A percentile compares a stretch with the other conserved stretches of the same genome.
phyloP scores from a whole-genome alignment of 2,113 vertebrate species.

The Nerophis ophidion region DNA sequence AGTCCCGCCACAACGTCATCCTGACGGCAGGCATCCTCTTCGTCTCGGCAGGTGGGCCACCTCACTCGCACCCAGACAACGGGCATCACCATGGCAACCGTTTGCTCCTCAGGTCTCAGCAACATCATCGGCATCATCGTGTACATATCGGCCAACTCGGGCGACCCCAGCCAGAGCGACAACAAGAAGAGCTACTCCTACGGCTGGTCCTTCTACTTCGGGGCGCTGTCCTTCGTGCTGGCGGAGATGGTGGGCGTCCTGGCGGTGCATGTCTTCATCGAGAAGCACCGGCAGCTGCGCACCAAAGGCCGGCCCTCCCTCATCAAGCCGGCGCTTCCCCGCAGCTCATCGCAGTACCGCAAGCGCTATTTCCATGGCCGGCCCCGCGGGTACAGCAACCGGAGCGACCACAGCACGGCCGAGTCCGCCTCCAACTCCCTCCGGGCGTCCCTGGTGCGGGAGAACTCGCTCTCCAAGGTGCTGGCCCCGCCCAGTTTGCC shows the following conservation, averaged over 20 bases:
- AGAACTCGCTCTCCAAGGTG: slow-evolving; percentile 43
- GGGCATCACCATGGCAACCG: not conserved
- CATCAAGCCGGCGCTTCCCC: slow-evolving; percentile 45
- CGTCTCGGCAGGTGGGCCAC: slow-evolving; percentile 69
- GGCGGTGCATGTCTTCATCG: slow-evolving; percentile 95
- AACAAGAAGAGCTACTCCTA: slow-evolving; percentile 98
- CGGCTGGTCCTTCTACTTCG: slow-evolving; percentile 98
- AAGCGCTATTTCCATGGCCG: slow-evolving; percentile 54
- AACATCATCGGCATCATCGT: slow-evolving; percentile 99
- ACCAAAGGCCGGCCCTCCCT: slow-evolving; percentile 62
- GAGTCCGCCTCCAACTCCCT: slow-evolving; percentile 39
- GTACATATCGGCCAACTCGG: slow-evolving; percentile 94
- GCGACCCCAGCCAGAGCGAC: slow-evolving; percentile 92
- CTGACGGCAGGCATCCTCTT: slow-evolving; percentile 74
- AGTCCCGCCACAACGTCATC: slow-evolving; percentile 88
- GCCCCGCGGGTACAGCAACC: slow-evolving; percentile 53
- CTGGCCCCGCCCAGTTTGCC: slow-evolving; percentile 27
- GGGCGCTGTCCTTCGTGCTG: slow-evolving; percentile 94
- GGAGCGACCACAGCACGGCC: slow-evolving; percentile 47
- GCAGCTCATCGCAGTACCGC: slow-evolving; percentile 54
- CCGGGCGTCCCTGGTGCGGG: slow-evolving; percentile 28
- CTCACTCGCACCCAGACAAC: not conserved
- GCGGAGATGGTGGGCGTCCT: slow-evolving; percentile 95
- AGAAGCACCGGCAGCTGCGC: slow-evolving; percentile 86
- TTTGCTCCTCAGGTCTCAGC: slow-evolving; percentile 78